Conservation (phyloP, 1,140 invertebrate genomes). For the Drosophila navojoa region DNA sequence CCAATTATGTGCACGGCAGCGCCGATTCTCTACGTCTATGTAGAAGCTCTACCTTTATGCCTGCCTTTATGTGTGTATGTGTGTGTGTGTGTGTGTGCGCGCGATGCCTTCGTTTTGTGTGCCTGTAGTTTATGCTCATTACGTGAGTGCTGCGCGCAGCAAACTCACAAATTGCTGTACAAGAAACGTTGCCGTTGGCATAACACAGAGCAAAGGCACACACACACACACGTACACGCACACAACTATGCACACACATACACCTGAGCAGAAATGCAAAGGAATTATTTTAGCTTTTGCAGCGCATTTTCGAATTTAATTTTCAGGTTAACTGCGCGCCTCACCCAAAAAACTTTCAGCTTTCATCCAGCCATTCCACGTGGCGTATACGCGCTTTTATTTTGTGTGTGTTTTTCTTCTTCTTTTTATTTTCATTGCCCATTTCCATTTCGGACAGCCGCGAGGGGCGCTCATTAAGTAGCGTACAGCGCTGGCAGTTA, state of each 20-base stretch:
- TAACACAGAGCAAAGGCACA: conserved; percentile 39
- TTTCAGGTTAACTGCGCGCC: conserved; percentile 65
- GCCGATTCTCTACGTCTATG: conserved; percentile 60
- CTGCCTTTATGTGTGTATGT: conserved; percentile 20
- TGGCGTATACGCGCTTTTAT: conserved; percentile 62
- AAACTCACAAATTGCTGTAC: conserved; percentile 79
- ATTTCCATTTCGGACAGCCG: conserved; percentile 14
- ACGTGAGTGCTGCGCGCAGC: conserved; percentile 75
- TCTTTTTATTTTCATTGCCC: conserved; percentile 58
- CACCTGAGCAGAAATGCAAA: conserved; percentile 41
- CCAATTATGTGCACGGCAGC: conserved; percentile 79
- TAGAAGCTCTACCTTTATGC: neutral
- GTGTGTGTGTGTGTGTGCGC: conserved; percentile 36
- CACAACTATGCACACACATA: conserved; percentile 27
- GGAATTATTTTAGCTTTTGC: conserved; percentile 61
- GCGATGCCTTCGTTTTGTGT: conserved; percentile 53
- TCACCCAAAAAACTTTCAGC: conserved; percentile 15
- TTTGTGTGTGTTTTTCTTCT: no score
- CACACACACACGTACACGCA: conserved; percentile 11
- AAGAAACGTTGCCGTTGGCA: conserved; percentile 71
- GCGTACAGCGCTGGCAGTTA: conserved; percentile 12
- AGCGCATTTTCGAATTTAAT: conserved; percentile 74
- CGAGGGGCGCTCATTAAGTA: conserved; percentile 30
- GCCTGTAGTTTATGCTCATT: conserved; percentile 80
- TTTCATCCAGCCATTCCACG: conserved; percentile 32